These are phyloP conservation scores for Apomyelois bistriatella DNA, from an alignment of 2,888 invertebrate genomes.

Conservation along the genomic window DNA sequence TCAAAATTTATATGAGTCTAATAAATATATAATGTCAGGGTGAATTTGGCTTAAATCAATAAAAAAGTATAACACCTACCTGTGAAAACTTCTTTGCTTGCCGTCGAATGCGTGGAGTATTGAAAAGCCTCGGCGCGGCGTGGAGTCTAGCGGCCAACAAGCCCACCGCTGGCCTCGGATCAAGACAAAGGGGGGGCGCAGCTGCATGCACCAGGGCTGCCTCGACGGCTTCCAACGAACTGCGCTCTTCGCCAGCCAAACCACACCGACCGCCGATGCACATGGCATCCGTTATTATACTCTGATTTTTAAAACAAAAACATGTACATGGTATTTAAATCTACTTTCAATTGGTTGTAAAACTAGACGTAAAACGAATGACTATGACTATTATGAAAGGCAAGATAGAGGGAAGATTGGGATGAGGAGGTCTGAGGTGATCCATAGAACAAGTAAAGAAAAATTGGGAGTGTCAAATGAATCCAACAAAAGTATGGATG, in stretches of 20 bases:
- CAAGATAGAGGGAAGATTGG: too few relatives aligned
- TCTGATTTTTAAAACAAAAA: slow-evolving; percentile 66
- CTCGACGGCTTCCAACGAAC: slow-evolving; percentile 83
- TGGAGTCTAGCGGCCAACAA: slow-evolving; percentile 87
- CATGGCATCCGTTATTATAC: slow-evolving; percentile 83
- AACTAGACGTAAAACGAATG: too few relatives aligned
- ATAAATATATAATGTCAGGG: too few relatives aligned
- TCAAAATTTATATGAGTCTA: too few relatives aligned
- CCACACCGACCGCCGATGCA: slow-evolving; percentile 75
- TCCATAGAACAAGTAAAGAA: too few relatives aligned
- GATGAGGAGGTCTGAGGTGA: too few relatives aligned
- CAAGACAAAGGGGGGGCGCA: slow-evolving; percentile 92
- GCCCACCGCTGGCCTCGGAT: slow-evolving; percentile 91
- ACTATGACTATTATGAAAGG: background rate
- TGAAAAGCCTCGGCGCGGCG: slow-evolving; percentile 86
- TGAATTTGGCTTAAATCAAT: too few relatives aligned
- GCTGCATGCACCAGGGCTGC: slow-evolving; percentile 92
- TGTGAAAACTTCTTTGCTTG: slow-evolving; percentile 90
- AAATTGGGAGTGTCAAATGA: too few relatives aligned
- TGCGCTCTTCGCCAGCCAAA: slow-evolving; percentile 88
- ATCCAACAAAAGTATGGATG: too few relatives aligned
- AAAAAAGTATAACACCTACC: slow-evolving; percentile 47
- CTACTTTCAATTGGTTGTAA: too few relatives aligned
- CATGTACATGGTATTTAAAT: too few relatives aligned
- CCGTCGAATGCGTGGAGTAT: slow-evolving; percentile 85